Evolutionary conservation across 2,797 vertebrate genomes (phyloP).

Genomic region (Enteromius thamalakanensis): DNA sequence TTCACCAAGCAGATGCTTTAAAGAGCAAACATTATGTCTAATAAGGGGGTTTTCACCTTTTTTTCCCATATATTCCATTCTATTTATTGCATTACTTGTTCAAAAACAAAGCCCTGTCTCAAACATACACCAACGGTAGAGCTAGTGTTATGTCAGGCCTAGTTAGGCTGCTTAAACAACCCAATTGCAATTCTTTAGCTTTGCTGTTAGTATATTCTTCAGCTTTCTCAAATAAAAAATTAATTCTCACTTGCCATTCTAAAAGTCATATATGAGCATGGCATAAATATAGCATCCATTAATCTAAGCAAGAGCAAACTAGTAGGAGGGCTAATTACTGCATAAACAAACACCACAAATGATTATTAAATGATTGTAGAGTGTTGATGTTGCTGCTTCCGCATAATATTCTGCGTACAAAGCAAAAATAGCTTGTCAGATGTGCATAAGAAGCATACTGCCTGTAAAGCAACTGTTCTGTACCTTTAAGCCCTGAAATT

Average conservation of each 20-base stretch:
- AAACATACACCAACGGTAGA: neutral
- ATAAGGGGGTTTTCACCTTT: neutral
- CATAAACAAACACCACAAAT: conserved; percentile 30
- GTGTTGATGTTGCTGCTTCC: neutral
- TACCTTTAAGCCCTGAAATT: neutral
- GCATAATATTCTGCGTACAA: neutral
- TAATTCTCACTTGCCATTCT: neutral
- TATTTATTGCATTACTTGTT: neutral
- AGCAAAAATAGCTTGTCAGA: conserved; percentile 8
- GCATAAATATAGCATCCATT: conserved; percentile 2
- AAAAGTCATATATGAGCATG: neutral
- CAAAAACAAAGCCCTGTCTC: neutral
- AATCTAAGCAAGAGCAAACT: conserved; percentile 8
- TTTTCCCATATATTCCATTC: neutral
- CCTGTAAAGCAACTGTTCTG: neutral
- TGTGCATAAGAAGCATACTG: neutral
- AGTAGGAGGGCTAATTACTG: conserved; percentile 30
- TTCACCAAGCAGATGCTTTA: neutral
- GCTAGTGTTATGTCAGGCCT: neutral
- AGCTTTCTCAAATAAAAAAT: neutral
- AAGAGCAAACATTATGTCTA: neutral
- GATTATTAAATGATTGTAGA: conserved; percentile 44
- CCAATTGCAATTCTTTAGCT: neutral
- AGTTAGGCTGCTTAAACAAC: neutral
- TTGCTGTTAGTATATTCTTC: neutral